Base-by-base conservation (phyloP, 1,140 invertebrate species). In the Harlomillsia oculata region DNA sequence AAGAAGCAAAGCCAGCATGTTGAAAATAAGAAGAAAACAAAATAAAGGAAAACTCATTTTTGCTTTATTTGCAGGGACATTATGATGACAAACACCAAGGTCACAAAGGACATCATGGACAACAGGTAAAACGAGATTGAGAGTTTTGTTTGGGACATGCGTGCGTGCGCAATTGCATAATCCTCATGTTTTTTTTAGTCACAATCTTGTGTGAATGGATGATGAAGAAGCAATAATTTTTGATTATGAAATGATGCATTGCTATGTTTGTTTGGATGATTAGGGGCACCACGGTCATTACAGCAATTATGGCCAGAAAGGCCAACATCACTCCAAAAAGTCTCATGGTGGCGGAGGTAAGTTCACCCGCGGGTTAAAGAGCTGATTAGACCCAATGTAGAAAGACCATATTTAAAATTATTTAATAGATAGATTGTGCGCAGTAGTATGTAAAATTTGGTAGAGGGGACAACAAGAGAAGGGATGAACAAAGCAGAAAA, bases 51-150 rank as follows among this genome's bases (percentile, higher is more conserved):
- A n/a, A n/a, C n/a, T n/a, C n/a, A n/a, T n/a, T n/a, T n/a, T n/a
- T n/a, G n/a, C 25, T 46, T 18, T 2, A 25, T 25, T 28, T 28
- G 28, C 32, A 60, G 56, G 61, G 61, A 14, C 53, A 63, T 23
- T 54, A 63, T 25, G 61, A 63, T 26, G 46, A 56, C 23, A 57
- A 62, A 29, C 60, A 62, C 26, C 48, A 56, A 36, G 59, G 60
- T 0, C 50, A 54, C 44, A 59, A 59, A 36, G 54, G 59, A 1
- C 41, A 61, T 11, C 59, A 61, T 36, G 59, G 52, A 5, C 25
- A 61, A 30, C 50, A 52, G 16, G 59, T 30, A 9, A 20, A 41
- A 2, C 26, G 26, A 11, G 45, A 20, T 8, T 41, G 32, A 8
- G 32, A 34, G 32, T 34, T 34, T 34, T 41, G 5, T n/a, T 16